Evolutionary conservation across 2,888 invertebrate genomes (phyloP), one percentile per base, ranked within the genome.

Genomic region (Branchipolynoe longqiensis): DNA sequence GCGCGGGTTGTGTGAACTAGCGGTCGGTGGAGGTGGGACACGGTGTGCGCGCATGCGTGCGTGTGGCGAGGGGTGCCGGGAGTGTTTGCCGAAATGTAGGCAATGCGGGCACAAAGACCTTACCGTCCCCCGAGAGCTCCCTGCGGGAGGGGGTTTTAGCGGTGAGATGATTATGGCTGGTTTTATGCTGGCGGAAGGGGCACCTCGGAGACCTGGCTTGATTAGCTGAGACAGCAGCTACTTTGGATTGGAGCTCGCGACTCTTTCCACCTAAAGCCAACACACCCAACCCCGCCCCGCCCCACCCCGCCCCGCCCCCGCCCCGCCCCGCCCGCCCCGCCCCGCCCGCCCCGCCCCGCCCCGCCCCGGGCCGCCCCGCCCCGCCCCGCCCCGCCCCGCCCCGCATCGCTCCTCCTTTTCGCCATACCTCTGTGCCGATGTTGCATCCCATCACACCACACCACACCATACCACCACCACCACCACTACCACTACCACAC

Each of bases 141-240:
- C 48, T 18, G 8, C 48, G 31, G 62, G 62, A 62, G 62, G 59
- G n/a, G 62, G 28, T 62, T 62, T 62, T 62, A 62, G 62, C 31
- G 28, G 62, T 62, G 62, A 62, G 62, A 62, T 62, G 62, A 62
- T 62, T 62, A 62, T 62, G 25, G 28, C 62, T 14, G 62, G 62
- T 62, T 62, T 62, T 62, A 62, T 25, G 28, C 31, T n/a, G 31
- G 62, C 62, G 31, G n/a, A 62, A 31, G 62, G 31, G 56, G 56
- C 22, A 22, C 62, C 62, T 62, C n/a, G 28, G n/a, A 14, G 25
- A 31, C 62, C 3, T 28, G 28, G 62, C 28, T 62, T 62, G 62
- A 62, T 62, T 62, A 62, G 62, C 62, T 31, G 62, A 62, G 62
- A 62, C 62, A 62, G 62, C 62, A 62, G 62, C 62, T 31, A 62